phyloP scores from a whole-genome alignment of 2,113 vertebrate species.

The Haplotaxodon microlepis region DNA sequence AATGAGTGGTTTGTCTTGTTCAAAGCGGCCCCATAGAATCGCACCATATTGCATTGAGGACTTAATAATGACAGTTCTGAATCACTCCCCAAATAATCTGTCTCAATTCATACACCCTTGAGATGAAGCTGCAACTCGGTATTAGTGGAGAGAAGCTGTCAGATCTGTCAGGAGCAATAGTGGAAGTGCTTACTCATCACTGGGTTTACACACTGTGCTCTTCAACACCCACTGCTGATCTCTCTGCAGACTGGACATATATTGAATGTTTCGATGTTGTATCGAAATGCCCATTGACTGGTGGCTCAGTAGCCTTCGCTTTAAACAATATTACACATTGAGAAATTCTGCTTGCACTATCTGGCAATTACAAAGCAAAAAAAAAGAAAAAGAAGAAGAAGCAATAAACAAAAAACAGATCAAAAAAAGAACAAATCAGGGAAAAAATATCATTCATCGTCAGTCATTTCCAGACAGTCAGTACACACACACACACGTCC shows the following conservation, averaged over 20 bases:
- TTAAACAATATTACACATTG: background rate
- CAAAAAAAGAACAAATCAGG: background rate
- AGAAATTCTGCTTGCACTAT: background rate
- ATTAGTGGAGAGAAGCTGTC: slow-evolving; percentile 43
- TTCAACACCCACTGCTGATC: slow-evolving; percentile 6
- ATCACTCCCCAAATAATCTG: slow-evolving; percentile 45
- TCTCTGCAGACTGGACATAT: slow-evolving; percentile 10
- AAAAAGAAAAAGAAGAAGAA: background rate
- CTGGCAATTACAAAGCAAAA: background rate
- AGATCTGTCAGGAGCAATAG: slow-evolving; percentile 49
- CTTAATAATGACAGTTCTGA: slow-evolving; percentile 44
- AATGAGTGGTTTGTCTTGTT: background rate
- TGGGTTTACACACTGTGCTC: slow-evolving; percentile 24
- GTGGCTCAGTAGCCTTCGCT: background rate
- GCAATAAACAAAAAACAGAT: background rate
- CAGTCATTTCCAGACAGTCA: background rate
- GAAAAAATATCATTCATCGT: background rate
- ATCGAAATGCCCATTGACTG: background rate
- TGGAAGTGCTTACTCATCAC: slow-evolving; percentile 51
- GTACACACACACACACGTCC: background rate
- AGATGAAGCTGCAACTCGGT: slow-evolving; percentile 36
- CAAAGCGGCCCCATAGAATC: background rate
- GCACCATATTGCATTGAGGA: slow-evolving; percentile 36
- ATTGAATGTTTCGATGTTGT: background rate
- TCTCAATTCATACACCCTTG: slow-evolving; percentile 51